phyloP scores from a whole-genome alignment of 2,888 invertebrate genomes.

The Vanessa cardui region DNA sequence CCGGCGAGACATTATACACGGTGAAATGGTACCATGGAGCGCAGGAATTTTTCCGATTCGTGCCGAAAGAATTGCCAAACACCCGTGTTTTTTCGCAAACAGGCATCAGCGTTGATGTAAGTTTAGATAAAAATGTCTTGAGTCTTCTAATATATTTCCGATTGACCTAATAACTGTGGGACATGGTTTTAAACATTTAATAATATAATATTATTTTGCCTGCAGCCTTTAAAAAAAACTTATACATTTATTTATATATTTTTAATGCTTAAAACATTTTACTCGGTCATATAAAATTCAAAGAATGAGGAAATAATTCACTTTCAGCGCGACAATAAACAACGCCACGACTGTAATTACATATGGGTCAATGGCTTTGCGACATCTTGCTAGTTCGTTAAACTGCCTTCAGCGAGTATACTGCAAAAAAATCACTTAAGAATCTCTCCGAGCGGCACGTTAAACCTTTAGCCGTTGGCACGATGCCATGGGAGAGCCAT shows the following conservation, averaged over 20 bases:
- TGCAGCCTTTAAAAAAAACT: too few species aligned
- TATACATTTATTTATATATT: too few species aligned
- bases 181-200: too few species aligned
- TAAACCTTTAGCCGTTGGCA: slow-evolving; percentile 76
- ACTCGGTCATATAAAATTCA: slow-evolving; percentile 39
- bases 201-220: too few species aligned
- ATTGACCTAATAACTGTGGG: too few species aligned
- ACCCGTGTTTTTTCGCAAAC: slow-evolving; percentile 88
- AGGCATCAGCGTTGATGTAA: slow-evolving; percentile 87
- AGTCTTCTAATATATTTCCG: not conserved
- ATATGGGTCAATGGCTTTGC: slow-evolving; percentile 70
- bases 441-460: slow-evolving; percentile 66
- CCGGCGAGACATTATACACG: slow-evolving; percentile 87
- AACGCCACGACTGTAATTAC: slow-evolving; percentile 68
- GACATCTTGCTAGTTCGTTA: slow-evolving; percentile 76
- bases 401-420: slow-evolving; percentile 62
- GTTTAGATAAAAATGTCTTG: slow-evolving; percentile 57
- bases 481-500: slow-evolving; percentile 59
- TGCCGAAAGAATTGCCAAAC: slow-evolving; percentile 91
- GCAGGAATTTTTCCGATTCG: slow-evolving; percentile 90
- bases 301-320: slow-evolving; percentile 55
- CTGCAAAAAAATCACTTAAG: slow-evolving; percentile 78
- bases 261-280: not conserved
- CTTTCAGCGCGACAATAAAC: slow-evolving; percentile 60
- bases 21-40: slow-evolving; percentile 92